Base-by-base conservation (phyloP, 2,888 invertebrate genomes). In the Ochlodes sylvanus region DNA sequence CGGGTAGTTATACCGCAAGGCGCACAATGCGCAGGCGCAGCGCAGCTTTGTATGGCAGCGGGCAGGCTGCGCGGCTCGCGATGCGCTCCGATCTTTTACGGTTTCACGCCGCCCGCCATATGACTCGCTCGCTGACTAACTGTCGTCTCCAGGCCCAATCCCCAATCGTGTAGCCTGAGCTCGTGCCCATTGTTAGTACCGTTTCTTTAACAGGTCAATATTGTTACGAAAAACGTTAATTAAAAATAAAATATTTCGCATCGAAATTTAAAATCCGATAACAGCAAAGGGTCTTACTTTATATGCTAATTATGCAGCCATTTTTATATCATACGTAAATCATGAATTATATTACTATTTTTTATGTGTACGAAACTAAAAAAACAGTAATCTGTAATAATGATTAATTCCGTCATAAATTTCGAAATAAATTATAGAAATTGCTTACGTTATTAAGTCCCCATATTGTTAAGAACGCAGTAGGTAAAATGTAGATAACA, bases 31-130 rank as follows among this genome's bases (percentile, higher is more conserved):
- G 83, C 83, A 75, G 76, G 73, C 75, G 50, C 47, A 47, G 17
- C 62, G 71, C 71, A 63, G 19, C 60, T 60, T 75, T 74, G 72
- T 73, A 69, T 65, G 74, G 70, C 68, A 56, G 56, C 70, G 66
- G 65, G 70, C 73, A 75, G 19, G 19, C 19, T 82, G 78, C 69
- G 56, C 69, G 56, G 27, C 27, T 67, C 72, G 76, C 66, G 15
- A 10, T 60, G 56, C 77, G 78, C 74, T 70, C 5, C 76, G 79
- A 88, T 86, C 91, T 92, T 92, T 87, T 92, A 90, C 87, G 91
- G 92, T 90, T 92, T 91, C 92, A 75, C 77, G 76, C 77, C 84
- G 86, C 83, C 81, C 81, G 81, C 90, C 92, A 91, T 84, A 88
- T 91, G 91, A 86, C 88, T 84, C 79, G 71, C 65, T 71, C 77